A percentile compares a stretch with the other conserved stretches of the same genome.
Evolutionary conservation across 2,113 vertebrate genomes (phyloP).

Genomic region (Cyrtonyx montezumae): DNA sequence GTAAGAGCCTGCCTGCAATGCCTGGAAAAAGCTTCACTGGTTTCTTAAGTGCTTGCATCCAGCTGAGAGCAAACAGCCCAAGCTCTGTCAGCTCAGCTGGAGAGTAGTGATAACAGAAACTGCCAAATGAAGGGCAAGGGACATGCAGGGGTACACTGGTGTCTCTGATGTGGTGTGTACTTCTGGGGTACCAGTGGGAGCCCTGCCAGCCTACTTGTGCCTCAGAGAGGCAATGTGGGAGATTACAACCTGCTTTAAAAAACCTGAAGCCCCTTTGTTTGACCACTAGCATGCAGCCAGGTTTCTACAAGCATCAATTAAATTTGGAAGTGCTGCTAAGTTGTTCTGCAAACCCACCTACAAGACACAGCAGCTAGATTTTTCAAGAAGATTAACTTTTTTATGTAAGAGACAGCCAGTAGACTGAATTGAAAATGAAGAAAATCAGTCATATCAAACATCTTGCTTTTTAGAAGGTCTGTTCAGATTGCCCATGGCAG

Average conservation of each 20-base stretch:
- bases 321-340: background rate
- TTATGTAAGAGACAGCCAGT: background rate
- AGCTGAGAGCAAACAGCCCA: background rate
- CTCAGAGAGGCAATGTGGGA: background rate
- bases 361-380: background rate
- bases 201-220: background rate
- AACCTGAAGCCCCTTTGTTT: background rate
- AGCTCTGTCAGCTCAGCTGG: background rate
- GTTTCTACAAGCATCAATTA: background rate
- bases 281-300: background rate
- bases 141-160: rapidly evolving
- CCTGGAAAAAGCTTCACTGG: background rate
- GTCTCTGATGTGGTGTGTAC: rapidly evolving
- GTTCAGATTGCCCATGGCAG: background rate
- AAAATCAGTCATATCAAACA: background rate
- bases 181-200: background rate
- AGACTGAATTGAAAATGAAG: background rate
- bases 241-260: background rate
- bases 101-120: background rate
- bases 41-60: background rate
- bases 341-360: background rate
- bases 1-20: background rate
- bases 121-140: background rate
- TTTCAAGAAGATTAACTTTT: background rate
- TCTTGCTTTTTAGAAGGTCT: background rate